phyloP scores from a whole-genome alignment of 2,888 invertebrate genomes.

The Drosophila fungiperda region DNA sequence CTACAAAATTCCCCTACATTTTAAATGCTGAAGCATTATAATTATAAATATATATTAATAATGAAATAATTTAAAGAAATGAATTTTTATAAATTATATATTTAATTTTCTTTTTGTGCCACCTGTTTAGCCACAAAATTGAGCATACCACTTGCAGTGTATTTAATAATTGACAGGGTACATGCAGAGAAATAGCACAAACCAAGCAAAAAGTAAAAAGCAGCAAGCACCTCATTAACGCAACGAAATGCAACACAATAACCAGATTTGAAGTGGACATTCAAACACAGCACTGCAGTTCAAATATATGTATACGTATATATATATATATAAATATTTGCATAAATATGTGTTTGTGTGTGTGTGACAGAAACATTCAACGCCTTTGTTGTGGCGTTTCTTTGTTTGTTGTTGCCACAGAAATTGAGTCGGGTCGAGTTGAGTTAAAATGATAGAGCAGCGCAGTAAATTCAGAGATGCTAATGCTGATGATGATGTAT shows the following conservation, averaged over 20 bases:
- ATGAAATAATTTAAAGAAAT: background rate
- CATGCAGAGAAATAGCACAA: background rate
- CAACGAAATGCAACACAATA: slow-evolving; percentile 64
- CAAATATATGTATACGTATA: background rate
- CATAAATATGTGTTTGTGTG: too few relatives aligned
- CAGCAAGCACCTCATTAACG: slow-evolving; percentile 67
- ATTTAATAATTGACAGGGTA: background rate
- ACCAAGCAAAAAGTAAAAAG: background rate
- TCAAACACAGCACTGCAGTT: slow-evolving; percentile 23
- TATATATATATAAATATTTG: background rate
- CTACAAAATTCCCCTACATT: background rate
- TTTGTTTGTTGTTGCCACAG: slow-evolving; percentile 37
- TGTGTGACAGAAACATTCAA: slow-evolving; percentile 6
- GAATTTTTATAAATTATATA: background rate
- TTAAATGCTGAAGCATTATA: too few relatives aligned
- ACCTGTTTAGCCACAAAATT: background rate
- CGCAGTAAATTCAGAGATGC: slow-evolving; percentile 27
- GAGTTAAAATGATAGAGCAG: slow-evolving; percentile 31
- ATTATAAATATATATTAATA: too few relatives aligned
- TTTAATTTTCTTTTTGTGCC: background rate
- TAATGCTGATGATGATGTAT: slow-evolving; percentile 3
- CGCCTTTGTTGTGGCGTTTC: slow-evolving; percentile 47
- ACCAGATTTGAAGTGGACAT: slow-evolving; percentile 64
- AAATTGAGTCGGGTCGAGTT: background rate
- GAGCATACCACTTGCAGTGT: background rate